phyloP scores from a whole-genome alignment of 2,797 vertebrate species.

The Phataginus tetradactyla region DNA sequence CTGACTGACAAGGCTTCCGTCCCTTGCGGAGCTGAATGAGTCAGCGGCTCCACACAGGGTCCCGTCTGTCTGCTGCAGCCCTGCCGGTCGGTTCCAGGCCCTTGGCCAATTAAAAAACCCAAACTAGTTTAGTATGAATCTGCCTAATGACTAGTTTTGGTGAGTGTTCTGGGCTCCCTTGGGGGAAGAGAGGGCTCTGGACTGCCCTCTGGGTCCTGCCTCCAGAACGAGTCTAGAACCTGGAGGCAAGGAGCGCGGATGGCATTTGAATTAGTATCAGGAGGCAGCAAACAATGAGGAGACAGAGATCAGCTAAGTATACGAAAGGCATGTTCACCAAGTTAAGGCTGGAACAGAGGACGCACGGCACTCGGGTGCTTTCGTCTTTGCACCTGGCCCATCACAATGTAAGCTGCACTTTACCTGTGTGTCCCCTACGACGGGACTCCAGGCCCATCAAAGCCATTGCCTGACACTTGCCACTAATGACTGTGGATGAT shows the following conservation, averaged over 20 bases:
- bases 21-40: slow-evolving; percentile 78
- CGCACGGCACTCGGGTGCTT: rapidly evolving
- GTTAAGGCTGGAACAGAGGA: rapidly evolving
- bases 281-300: background rate
- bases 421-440: background rate
- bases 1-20: slow-evolving; percentile 74
- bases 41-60: slow-evolving; percentile 80
- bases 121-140: background rate
- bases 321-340: rapidly evolving
- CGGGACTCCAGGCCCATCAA: rapidly evolving
- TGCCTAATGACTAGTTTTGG: background rate
- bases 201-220: slow-evolving; percentile 46
- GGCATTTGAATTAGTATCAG: background rate
- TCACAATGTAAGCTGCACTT: rapidly evolving
- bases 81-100: slow-evolving; percentile 81
- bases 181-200: slow-evolving; percentile 38
- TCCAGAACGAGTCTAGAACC: background rate
- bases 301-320: rapidly evolving
- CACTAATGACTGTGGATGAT: rapidly evolving
- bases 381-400: rapidly evolving
- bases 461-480: rapidly evolving
- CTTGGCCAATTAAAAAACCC: slow-evolving; percentile 76
- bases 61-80: slow-evolving; percentile 80
- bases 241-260: background rate
- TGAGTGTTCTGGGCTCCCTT: background rate